A percentile compares a stretch with the other conserved stretches of the same genome.
Conservation (phyloP, 2,797 vertebrate species). For the Rachycentron canadum region DNA sequence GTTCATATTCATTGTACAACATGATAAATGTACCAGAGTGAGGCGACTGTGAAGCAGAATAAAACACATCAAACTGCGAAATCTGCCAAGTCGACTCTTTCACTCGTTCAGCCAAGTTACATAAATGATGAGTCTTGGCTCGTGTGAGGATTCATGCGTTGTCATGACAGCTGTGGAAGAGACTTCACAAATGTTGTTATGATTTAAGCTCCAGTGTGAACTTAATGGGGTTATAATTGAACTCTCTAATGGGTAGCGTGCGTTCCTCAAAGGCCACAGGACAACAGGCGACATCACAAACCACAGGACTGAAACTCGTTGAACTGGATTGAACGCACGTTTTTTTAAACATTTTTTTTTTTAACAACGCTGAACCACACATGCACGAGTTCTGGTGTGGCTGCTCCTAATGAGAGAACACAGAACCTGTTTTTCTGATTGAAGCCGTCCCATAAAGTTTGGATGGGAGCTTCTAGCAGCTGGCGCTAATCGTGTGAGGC, state of each 20-base stretch:
- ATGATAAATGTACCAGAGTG: background rate
- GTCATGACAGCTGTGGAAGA: background rate
- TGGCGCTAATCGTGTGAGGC: conserved; percentile 26
- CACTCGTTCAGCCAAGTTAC: conserved; percentile 15
- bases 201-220: conserved; percentile 2
- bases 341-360: background rate
- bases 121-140: conserved; percentile 9
- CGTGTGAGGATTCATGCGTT: background rate
- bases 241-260: background rate
- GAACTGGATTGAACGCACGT: conserved; percentile 27
- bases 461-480: conserved; percentile 49
- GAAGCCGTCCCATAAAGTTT: conserved; percentile 24
- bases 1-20: background rate
- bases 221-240: background rate
- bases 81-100: conserved; percentile 10
- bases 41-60: background rate
- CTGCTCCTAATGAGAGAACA: conserved; percentile 52
- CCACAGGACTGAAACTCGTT: conserved; percentile 3
- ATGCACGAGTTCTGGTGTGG: conserved; percentile 27
- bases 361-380: conserved; percentile 25
- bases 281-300: conserved; percentile 23
- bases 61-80: background rate
- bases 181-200: background rate
- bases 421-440: conserved; percentile 29
- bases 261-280: background rate